A percentile compares a stretch with the other conserved stretches of the same genome.
phyloP scores from a whole-genome alignment of 2,113 vertebrate species.

The Callospermophilus lateralis region DNA sequence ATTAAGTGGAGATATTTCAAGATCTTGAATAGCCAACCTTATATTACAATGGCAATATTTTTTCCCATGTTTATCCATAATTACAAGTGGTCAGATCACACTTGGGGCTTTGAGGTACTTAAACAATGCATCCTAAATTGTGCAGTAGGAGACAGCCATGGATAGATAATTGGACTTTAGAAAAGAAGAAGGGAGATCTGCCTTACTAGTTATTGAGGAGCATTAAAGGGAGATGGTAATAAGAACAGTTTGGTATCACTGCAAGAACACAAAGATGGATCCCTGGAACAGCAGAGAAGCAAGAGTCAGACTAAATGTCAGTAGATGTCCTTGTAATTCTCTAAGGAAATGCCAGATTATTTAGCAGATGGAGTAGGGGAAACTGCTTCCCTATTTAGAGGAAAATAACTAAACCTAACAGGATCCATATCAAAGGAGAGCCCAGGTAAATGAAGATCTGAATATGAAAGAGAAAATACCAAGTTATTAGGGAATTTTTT shows the following conservation, averaged over 20 bases:
- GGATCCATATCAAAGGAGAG: background rate
- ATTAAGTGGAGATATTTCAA: background rate
- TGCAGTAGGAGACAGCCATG: background rate
- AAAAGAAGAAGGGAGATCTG: background rate
- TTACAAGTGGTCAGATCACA: background rate
- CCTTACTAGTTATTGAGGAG: background rate
- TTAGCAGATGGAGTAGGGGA: background rate
- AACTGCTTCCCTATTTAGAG: background rate
- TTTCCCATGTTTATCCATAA: background rate
- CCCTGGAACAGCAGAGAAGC: background rate
- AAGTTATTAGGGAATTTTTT: background rate
- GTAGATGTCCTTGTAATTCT: background rate
- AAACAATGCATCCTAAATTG: conserved; percentile 6
- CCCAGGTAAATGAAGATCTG: background rate
- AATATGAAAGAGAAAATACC: background rate
- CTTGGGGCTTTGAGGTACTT: background rate
- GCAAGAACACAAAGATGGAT: background rate
- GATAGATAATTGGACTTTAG: background rate
- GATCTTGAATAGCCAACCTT: background rate
- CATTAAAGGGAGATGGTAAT: background rate
- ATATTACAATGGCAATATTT: background rate
- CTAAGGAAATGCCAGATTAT: background rate
- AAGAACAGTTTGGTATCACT: background rate
- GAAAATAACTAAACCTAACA: background rate
- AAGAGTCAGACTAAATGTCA: background rate